A percentile compares a stretch with the other conserved stretches of the same genome.
Conservation (phyloP, 2,888 invertebrate genomes). For the Leptopilina myrica region DNA sequence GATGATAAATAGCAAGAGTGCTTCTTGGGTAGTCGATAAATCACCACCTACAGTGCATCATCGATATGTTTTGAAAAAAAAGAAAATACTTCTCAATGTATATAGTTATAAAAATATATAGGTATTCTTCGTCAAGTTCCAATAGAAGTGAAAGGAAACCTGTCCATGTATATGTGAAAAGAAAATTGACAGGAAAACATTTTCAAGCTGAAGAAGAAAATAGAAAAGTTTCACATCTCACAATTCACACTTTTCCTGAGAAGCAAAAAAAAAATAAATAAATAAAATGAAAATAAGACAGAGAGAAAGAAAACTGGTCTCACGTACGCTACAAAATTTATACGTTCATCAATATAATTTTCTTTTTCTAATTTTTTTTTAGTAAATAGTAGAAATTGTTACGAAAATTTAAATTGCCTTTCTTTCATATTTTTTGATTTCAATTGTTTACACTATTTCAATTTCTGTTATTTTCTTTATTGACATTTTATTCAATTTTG, state of each 20-base stretch:
- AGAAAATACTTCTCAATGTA: not conserved
- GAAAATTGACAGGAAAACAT: conserved; percentile 32
- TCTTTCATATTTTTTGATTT: too few species aligned
- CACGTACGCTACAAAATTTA: too few species aligned
- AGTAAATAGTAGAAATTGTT: too few species aligned
- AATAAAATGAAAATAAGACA: not conserved
- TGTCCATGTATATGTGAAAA: not conserved
- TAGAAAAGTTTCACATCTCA: conserved; percentile 17
- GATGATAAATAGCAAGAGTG: conserved; percentile 37
- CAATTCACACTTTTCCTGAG: conserved; percentile 9
- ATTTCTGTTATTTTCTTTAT: too few species aligned
- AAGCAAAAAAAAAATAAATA: too few species aligned
- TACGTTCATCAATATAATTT: not conserved
- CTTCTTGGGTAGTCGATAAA: conserved; percentile 38
- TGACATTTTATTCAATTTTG: too few species aligned
- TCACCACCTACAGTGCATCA: conserved; percentile 18
- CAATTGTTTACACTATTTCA: too few species aligned
- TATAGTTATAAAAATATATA: not conserved
- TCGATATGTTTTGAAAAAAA: conserved; percentile 29
- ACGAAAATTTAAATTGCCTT: too few species aligned
- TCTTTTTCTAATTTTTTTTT: too few species aligned
- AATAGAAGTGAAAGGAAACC: conserved; percentile 9
- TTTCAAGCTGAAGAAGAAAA: conserved; percentile 8
- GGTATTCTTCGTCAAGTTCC: conserved; percentile 29
- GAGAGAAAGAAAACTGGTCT: not conserved